These are phyloP conservation scores for Griposia aprilina DNA, from an alignment of 2,888 invertebrate species.

Conservation along the genomic window DNA sequence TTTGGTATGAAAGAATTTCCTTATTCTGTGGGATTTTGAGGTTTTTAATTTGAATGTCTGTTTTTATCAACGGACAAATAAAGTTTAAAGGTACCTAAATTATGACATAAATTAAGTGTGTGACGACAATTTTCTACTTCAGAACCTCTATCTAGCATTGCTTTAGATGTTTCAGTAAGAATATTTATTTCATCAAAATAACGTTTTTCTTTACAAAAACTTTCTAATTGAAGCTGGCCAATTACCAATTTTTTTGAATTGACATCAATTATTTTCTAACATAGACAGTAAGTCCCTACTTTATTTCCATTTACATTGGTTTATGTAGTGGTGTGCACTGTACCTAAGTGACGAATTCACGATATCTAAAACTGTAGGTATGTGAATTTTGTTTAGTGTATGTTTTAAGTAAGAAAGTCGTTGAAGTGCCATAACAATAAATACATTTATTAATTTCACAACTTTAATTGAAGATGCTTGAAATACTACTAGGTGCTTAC, in stretches of 20 bases:
- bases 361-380: too few species aligned
- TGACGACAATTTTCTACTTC: neutral
- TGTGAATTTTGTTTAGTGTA: too few species aligned
- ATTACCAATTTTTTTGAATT: constrained; percentile 4
- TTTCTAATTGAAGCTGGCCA: neutral
- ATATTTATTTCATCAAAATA: constrained; percentile 3
- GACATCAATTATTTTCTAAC: neutral
- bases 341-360: too few species aligned
- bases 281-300: neutral
- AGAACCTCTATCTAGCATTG: neutral
- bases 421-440: too few species aligned
- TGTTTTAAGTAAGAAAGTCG: too few species aligned
- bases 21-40: constrained; percentile 71
- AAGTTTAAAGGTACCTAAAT: neutral
- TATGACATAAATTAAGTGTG: neutral
- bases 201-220: neutral
- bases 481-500: neutral
- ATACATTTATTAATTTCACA: neutral
- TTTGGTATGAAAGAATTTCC: constrained; percentile 77
- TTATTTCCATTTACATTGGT: neutral
- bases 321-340: too few species aligned
- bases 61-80: constrained; percentile 25
- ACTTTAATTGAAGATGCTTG: neutral
- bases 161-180: neutral
- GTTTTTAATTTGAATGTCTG: constrained; percentile 32